These are phyloP conservation scores for Bursaphelenchus okinawaensis DNA, from an alignment of 2,888 invertebrate genomes.

Conservation along the genomic window DNA sequence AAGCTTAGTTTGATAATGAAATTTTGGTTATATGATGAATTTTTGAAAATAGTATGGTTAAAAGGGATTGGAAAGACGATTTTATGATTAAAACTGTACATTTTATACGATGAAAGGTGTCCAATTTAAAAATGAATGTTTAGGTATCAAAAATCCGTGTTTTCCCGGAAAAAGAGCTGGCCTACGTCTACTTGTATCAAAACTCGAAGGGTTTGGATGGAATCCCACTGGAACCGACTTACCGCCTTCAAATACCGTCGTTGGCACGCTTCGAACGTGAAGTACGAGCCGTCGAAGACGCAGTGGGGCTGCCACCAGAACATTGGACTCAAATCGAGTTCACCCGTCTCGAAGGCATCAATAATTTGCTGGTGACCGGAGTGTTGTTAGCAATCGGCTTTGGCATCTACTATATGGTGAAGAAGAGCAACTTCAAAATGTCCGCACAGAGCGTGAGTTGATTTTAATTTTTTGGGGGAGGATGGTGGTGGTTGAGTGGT, in stretches of 20 bases:
- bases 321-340: conserved; percentile 49
- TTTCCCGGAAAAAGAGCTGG: conserved; percentile 42
- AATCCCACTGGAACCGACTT: conserved; percentile 32
- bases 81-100: not conserved
- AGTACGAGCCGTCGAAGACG: conserved; percentile 75
- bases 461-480: too few species aligned
- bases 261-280: conserved; percentile 82
- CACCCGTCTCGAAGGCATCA: conserved; percentile 40
- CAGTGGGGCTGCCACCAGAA: conserved; percentile 44
- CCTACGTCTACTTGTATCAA: conserved; percentile 32
- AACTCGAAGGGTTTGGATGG: conserved; percentile 40
- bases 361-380: conserved; percentile 23
- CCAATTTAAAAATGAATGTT: not conserved
- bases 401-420: conserved; percentile 37
- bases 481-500: too few species aligned
- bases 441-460: not conserved
- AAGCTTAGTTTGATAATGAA: too few species aligned
- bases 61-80: too few species aligned
- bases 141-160: conserved; percentile 38
- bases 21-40: not conserved
- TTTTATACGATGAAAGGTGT: not conserved
- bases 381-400: conserved; percentile 28
- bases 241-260: conserved; percentile 77
- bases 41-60: too few species aligned
- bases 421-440: conserved; percentile 15